Evolutionary conservation across 2,113 vertebrate genomes (phyloP).

Genomic region (Crotalus horridus): DNA sequence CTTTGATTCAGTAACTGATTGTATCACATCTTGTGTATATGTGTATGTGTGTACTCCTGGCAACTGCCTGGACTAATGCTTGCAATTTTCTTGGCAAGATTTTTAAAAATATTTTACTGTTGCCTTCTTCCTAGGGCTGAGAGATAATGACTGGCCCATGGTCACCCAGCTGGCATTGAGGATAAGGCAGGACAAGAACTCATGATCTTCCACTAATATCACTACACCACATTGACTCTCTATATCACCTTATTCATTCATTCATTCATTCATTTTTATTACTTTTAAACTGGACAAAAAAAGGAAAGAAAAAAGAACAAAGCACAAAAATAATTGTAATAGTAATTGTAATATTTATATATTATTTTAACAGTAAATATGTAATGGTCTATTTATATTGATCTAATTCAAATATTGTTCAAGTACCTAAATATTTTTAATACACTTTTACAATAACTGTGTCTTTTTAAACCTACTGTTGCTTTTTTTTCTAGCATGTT

Average conservation of each 20-base stretch:
- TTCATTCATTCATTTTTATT: not conserved
- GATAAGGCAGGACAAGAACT: not conserved
- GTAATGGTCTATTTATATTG: too few species aligned
- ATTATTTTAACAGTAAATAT: too few species aligned
- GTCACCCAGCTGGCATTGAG: not conserved
- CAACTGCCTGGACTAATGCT: not conserved
- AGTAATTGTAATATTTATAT: too few species aligned
- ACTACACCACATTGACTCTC: not conserved
- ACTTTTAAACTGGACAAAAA: not conserved
- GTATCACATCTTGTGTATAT: not conserved
- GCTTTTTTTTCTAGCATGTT: not conserved
- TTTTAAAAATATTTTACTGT: not conserved
- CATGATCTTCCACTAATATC: not conserved
- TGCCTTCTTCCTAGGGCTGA: not conserved
- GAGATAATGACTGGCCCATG: not conserved
- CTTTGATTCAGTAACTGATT: not conserved
- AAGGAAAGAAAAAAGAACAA: not conserved
- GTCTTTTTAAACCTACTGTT: not conserved
- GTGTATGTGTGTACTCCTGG: not conserved
- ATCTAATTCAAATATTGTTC: too few species aligned
- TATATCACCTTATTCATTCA: not conserved
- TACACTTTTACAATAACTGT: not conserved
- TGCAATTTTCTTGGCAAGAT: not conserved
- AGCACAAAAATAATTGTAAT: not conserved
- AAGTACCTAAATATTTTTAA: too few species aligned